Evolutionary conservation across 1,140 invertebrate genomes (phyloP).

Genomic region (Macrobrachium rosenbergii): DNA sequence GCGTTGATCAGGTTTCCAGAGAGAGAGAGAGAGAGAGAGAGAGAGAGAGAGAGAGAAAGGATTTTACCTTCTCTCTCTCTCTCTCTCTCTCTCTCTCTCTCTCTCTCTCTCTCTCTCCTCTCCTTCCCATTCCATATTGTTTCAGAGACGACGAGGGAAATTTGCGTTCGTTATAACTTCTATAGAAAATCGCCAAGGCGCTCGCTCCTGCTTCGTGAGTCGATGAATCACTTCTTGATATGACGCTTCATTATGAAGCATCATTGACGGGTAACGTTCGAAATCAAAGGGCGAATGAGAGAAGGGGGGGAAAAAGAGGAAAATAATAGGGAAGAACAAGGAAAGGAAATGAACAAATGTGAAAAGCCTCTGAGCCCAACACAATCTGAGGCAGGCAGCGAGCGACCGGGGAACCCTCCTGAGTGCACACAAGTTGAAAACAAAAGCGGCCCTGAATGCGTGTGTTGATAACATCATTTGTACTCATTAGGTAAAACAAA

Average conservation of each 20-base stretch:
- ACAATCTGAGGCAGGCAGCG: constrained; percentile 1
- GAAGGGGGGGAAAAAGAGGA: background rate
- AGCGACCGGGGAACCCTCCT: background rate
- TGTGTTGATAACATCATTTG: constrained; percentile 61
- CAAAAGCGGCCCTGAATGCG: constrained; percentile 52
- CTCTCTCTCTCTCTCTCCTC: too few species aligned
- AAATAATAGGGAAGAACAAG: constrained; percentile 8
- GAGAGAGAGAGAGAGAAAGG: too few species aligned
- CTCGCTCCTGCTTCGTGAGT: too few species aligned
- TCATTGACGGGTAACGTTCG: background rate
- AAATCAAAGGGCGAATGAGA: background rate
- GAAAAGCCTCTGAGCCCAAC: constrained; percentile 1
- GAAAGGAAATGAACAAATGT: constrained; percentile 42
- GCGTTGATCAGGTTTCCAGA: constrained; percentile 56
- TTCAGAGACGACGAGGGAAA: constrained; percentile 13
- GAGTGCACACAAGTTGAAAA: constrained; percentile 53
- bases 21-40: constrained; percentile 5
- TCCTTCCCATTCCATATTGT: constrained; percentile 40
- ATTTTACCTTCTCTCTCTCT: too few species aligned
- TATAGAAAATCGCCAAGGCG: too few species aligned
- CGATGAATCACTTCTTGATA: too few species aligned
- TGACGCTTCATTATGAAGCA: background rate
- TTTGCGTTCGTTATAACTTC: too few species aligned
- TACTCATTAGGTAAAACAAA: constrained; percentile 57
- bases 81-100: too few species aligned